Conservation (phyloP, 2,113 vertebrate species). For the Callorhinus ursinus region DNA sequence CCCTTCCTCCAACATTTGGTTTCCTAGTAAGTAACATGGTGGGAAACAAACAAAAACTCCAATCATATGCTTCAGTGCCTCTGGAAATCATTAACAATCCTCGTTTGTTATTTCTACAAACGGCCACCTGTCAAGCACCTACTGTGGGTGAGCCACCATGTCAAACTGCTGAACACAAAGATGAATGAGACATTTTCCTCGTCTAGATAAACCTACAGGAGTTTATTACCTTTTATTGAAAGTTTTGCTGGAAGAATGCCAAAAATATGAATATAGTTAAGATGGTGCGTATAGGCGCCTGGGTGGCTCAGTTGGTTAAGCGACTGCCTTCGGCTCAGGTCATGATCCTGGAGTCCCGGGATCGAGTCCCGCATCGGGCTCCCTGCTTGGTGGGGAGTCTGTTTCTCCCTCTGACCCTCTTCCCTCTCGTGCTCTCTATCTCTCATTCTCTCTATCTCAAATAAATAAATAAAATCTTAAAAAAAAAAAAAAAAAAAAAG, state of each 20-base stretch:
- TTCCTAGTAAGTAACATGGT: slow-evolving; percentile 73
- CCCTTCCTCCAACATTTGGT: slow-evolving; percentile 79
- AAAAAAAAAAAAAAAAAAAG: too few species aligned
- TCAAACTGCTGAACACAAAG: not conserved
- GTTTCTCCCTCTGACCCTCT: too few species aligned
- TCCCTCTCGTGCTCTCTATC: too few species aligned
- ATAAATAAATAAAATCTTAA: too few species aligned
- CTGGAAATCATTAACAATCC: not conserved
- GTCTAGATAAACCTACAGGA: not conserved
- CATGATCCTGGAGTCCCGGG: too few species aligned
- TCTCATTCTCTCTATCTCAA: too few species aligned
- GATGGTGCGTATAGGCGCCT: not conserved
- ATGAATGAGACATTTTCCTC: not conserved
- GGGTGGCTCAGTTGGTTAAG: too few species aligned
- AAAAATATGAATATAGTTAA: not conserved
- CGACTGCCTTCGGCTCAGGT: too few species aligned
- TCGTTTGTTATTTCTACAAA: not conserved
- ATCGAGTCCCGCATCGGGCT: too few species aligned
- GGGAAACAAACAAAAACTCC: slow-evolving; percentile 11
- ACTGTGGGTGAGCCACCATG: not conserved
- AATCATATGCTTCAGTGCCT: not conserved
- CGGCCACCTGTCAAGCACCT: not conserved
- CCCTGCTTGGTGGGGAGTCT: too few species aligned
- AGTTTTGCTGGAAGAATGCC: not conserved
- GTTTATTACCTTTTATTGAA: not conserved